Conservation (phyloP, 1,140 invertebrate genomes). For the Neodiprion pinetum region DNA sequence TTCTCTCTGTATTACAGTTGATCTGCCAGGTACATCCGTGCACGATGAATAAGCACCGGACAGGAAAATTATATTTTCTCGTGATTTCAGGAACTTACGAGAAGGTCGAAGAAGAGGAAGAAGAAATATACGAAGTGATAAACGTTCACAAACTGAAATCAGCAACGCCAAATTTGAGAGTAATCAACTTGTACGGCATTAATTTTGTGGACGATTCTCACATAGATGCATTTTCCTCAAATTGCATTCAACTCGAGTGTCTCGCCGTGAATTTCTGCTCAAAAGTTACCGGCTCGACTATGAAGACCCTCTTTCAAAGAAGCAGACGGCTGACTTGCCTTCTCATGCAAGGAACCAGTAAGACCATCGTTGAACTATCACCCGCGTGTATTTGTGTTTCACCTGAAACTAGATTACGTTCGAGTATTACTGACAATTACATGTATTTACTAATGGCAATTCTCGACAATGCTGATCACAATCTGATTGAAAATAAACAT, state of each 20-base stretch:
- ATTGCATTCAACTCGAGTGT: slow-evolving; percentile 95
- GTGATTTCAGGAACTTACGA: slow-evolving; percentile 89
- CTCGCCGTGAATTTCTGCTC: slow-evolving; percentile 96
- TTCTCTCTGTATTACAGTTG: not conserved
- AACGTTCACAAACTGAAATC: slow-evolving; percentile 98
- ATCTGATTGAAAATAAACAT: not conserved
- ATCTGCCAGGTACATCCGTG: not conserved
- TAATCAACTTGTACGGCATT: slow-evolving; percentile 97
- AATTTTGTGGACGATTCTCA: slow-evolving; percentile 99
- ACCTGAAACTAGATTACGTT: not conserved
- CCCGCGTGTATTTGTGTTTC: too few species aligned
- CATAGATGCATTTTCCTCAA: slow-evolving; percentile 96
- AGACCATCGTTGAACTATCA: not conserved
- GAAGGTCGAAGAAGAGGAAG: slow-evolving; percentile 98
- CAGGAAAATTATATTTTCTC: not conserved
- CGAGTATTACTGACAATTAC: not conserved
- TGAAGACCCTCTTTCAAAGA: slow-evolving; percentile 93
- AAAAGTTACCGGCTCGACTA: slow-evolving; percentile 95
- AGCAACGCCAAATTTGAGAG: slow-evolving; percentile 92
- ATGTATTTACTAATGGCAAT: not conserved
- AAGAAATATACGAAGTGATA: slow-evolving; percentile 99
- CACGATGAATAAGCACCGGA: not conserved
- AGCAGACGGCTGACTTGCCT: slow-evolving; percentile 92
- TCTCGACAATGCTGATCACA: slow-evolving; percentile 8
- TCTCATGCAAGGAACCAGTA: slow-evolving; percentile 95